phyloP scores from a whole-genome alignment of 2,113 vertebrate species.

The Phalacrocorax brasilianus region DNA sequence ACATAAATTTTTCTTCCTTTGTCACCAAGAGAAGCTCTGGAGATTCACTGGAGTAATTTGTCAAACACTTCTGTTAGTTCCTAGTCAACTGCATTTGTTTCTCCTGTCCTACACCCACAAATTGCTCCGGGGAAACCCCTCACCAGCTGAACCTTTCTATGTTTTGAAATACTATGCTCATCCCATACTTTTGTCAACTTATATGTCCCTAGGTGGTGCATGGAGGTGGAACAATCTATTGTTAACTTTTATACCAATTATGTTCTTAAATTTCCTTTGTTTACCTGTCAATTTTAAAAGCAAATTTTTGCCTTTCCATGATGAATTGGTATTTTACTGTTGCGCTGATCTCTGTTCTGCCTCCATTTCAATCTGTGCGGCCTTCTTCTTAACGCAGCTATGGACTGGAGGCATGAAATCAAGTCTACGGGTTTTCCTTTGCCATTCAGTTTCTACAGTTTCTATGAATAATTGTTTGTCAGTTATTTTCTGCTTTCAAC shows the following conservation, averaged over 20 bases:
- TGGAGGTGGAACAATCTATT: neutral
- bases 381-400: neutral
- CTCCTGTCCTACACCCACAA: neutral
- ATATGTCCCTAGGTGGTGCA: neutral
- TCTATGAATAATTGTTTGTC: neutral
- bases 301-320: neutral
- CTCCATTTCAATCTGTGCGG: neutral
- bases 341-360: neutral
- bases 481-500: neutral
- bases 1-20: neutral
- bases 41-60: neutral
- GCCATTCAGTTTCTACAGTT: neutral
- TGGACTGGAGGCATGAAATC: neutral
- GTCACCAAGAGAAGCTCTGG: neutral
- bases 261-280: neutral
- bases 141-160: neutral
- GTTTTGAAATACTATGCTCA: neutral
- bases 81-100: neutral
- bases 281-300: neutral
- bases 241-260: neutral
- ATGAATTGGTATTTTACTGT: neutral
- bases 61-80: neutral
- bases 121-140: neutral
- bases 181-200: neutral
- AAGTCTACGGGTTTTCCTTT: neutral